Evolutionary conservation across 2,888 invertebrate species (phyloP).

Genomic region (Zhuqinia jingwanae): DNA sequence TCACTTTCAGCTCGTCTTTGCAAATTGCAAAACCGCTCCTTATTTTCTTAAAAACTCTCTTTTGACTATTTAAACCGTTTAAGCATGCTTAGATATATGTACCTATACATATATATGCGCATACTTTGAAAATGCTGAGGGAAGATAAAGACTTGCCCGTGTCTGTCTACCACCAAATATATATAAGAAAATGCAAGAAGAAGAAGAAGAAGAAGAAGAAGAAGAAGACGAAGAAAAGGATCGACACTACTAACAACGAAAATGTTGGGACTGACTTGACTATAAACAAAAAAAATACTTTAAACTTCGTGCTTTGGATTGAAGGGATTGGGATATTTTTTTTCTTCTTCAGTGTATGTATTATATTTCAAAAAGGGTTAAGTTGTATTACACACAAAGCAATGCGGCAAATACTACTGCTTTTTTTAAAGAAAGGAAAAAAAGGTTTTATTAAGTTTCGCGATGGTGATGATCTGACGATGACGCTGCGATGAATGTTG

Average conservation of each 20-base stretch:
- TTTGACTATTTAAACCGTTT: slow-evolving; percentile 1
- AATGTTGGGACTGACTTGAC: neutral
- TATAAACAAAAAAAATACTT: neutral
- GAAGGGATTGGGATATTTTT: neutral
- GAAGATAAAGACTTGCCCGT: neutral
- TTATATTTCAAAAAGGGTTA: neutral
- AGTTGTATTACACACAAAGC: neutral
- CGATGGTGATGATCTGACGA: too few species aligned
- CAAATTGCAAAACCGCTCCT: slow-evolving; percentile 42
- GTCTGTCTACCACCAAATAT: neutral
- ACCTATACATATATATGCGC: too few species aligned
- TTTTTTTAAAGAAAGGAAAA: neutral
- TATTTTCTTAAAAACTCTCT: slow-evolving; percentile 1
- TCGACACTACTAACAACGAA: neutral
- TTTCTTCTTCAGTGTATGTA: too few species aligned
- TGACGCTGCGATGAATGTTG: too few species aligned
- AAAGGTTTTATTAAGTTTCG: slow-evolving; percentile 8
- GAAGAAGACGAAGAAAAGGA: neutral
- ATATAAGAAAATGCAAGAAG: too few species aligned
- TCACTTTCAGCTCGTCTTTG: slow-evolving; percentile 20
- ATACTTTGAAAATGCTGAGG: neutral
- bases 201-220: neutral
- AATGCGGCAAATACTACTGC: neutral
- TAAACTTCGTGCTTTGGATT: neutral
- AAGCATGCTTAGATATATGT: neutral